Conservation (phyloP, 1,140 invertebrate species). For the Pinna nobilis region DNA sequence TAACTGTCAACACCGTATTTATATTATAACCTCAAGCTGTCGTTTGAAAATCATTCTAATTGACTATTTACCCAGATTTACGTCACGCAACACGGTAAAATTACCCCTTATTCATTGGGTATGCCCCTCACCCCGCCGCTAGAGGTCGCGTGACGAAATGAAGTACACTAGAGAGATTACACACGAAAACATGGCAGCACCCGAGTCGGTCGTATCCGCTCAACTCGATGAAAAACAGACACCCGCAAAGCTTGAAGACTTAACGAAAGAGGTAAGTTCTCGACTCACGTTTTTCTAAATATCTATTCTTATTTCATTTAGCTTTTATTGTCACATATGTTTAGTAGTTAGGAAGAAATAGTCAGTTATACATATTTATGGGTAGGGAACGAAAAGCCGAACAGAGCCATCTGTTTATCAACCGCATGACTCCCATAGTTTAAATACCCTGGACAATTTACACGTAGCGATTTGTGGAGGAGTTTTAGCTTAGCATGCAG, state of each 20-base stretch:
- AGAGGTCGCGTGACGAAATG: constrained; percentile 39
- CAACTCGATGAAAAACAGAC: constrained; percentile 37
- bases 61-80: constrained; percentile 27
- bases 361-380: constrained; percentile 9
- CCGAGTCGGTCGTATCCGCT: constrained; percentile 37
- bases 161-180: constrained; percentile 24
- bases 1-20: constrained; percentile 13
- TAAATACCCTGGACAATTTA: constrained; percentile 42
- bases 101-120: constrained; percentile 29
- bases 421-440: constrained; percentile 41
- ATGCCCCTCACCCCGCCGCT: constrained; percentile 44
- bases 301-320: constrained; percentile 10
- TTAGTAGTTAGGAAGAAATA: constrained; percentile 12
- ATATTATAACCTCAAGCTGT: constrained; percentile 14
- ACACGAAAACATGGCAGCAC: constrained; percentile 48
- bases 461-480: constrained; percentile 30
- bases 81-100: not conserved
- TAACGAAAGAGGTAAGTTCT: constrained; percentile 44
- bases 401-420: constrained; percentile 38
- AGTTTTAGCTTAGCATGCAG: constrained; percentile 41
- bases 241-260: constrained; percentile 42
- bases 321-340: too few relatives aligned
- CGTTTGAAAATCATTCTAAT: constrained; percentile 10
- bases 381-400: constrained; percentile 17
- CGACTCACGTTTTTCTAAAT: constrained; percentile 1